Evolutionary conservation across 2,888 invertebrate genomes (phyloP).

Genomic region (Heliconius sara): DNA sequence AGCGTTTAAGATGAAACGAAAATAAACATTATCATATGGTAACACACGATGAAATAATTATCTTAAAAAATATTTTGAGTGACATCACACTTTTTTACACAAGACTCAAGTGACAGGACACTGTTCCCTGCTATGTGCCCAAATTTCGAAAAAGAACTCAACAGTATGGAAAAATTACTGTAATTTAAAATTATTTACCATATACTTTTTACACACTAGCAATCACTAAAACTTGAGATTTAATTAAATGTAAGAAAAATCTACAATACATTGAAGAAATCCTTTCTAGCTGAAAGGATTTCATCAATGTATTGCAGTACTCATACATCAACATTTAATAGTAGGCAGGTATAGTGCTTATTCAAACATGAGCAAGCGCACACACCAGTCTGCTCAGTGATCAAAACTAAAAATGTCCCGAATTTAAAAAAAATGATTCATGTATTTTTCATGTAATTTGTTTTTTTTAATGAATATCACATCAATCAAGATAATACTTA

Average conservation of each 20-base stretch:
- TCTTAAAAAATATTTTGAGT: background rate
- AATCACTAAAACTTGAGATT: too few species aligned
- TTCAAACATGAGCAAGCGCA: slow-evolving; percentile 10
- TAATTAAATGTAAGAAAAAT: background rate
- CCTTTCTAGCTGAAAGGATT: background rate
- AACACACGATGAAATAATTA: background rate
- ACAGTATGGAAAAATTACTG: too few species aligned
- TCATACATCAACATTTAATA: background rate
- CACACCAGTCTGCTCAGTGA: background rate
- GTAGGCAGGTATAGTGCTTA: slow-evolving; percentile 1
- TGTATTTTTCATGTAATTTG: background rate
- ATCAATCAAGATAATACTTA: slow-evolving; percentile 39
- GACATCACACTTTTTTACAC: background rate
- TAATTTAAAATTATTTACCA: too few species aligned
- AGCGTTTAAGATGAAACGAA: background rate
- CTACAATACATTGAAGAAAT: background rate
- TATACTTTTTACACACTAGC: too few species aligned
- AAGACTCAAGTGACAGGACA: too few species aligned
- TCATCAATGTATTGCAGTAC: background rate
- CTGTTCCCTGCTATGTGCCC: too few species aligned
- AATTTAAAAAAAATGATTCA: background rate
- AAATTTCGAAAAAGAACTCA: too few species aligned
- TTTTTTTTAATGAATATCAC: background rate
- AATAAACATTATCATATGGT: slow-evolving; percentile 9
- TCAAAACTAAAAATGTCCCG: background rate